These are phyloP conservation scores for Catocala fraxini DNA, from an alignment of 2,888 invertebrate species.

Conservation along the genomic window DNA sequence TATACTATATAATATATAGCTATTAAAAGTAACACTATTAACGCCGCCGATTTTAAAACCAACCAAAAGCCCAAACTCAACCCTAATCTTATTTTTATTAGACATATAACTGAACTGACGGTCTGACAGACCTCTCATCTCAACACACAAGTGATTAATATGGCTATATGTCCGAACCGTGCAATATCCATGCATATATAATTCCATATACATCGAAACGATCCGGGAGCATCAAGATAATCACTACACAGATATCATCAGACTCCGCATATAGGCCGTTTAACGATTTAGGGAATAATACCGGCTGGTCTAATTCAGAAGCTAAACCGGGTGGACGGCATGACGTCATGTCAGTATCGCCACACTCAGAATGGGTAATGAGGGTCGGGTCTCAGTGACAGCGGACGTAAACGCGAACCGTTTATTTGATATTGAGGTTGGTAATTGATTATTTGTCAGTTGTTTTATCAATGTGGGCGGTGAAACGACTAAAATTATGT, in stretches of 20 bases:
- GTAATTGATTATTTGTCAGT: too few species aligned
- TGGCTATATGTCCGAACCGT: not conserved
- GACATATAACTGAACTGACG: too few species aligned
- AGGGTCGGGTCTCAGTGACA: conserved; percentile 39
- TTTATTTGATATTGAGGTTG: not conserved
- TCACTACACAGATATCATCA: conserved; percentile 3
- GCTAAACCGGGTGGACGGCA: conserved; percentile 44
- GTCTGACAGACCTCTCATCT: too few species aligned
- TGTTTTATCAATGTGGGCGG: too few species aligned
- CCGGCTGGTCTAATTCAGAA: conserved; percentile 45
- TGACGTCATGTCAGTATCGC: conserved; percentile 45
- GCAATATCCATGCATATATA: conserved; percentile 4
- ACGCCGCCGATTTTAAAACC: too few species aligned
- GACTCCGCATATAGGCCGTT: conserved; percentile 6
- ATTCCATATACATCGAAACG: not conserved
- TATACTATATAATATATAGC: too few species aligned
- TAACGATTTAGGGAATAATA: conserved; percentile 42
- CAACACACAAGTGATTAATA: too few species aligned
- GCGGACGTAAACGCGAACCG: conserved; percentile 17
- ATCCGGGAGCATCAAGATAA: not conserved
- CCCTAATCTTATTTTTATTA: too few species aligned
- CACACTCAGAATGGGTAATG: conserved; percentile 65
- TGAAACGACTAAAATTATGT: too few species aligned
- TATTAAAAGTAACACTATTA: too few species aligned
- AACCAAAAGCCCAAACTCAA: too few species aligned